phyloP scores from a whole-genome alignment of 2,797 vertebrate genomes.

The Pangasius larnaudii region DNA sequence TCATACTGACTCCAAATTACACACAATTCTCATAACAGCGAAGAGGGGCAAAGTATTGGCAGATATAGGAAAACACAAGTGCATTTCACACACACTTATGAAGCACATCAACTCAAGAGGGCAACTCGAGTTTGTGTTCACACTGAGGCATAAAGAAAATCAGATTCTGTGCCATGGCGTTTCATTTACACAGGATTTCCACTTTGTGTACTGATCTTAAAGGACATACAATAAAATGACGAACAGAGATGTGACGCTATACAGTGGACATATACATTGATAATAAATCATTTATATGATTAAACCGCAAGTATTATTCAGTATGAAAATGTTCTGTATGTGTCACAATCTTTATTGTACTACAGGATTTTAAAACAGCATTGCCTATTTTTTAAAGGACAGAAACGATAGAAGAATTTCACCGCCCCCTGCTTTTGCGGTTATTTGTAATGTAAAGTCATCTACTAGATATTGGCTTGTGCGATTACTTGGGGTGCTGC shows the following conservation, averaged over 20 bases:
- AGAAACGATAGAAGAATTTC: not conserved
- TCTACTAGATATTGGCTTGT: not conserved
- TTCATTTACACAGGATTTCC: not conserved
- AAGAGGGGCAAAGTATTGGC: not conserved
- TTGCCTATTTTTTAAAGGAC: not conserved
- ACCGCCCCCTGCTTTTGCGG: not conserved
- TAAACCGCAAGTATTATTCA: not conserved
- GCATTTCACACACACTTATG: conserved; percentile 11
- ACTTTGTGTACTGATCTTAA: not conserved
- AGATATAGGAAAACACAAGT: conserved; percentile 11
- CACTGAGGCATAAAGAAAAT: not conserved
- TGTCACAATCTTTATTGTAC: not conserved
- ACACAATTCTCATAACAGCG: conserved; percentile 9
- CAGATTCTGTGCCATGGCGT: not conserved
- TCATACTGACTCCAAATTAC: conserved; percentile 30
- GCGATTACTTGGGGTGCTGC: not conserved
- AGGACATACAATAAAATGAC: not conserved
- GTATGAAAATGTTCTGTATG: not conserved
- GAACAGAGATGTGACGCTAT: not conserved
- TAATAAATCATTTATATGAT: not conserved
- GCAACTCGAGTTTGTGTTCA: conserved; percentile 5
- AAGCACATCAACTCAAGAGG: conserved; percentile 20
- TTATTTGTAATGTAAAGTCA: not conserved
- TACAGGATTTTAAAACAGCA: not conserved
- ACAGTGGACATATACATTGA: not conserved